Evolutionary conservation across 2,113 vertebrate genomes (phyloP), one percentile per base, ranked within the genome.

Genomic region (Raja brachyura): DNA sequence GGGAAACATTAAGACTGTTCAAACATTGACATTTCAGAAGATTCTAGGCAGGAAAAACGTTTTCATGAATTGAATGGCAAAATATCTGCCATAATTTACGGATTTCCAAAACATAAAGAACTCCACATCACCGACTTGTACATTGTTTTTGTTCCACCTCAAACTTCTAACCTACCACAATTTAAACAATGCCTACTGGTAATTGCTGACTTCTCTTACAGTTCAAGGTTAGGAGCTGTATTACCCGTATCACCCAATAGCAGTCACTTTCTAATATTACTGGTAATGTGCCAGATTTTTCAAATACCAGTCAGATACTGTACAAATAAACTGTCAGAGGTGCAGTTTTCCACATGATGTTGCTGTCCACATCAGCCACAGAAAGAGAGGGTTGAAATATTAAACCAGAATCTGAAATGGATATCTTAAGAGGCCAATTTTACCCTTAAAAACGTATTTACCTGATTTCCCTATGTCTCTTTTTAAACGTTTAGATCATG

Each of bases 401-500:
- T 22, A 90, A 90, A 31, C 66, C 7, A 73, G 22, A 20, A 31
- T 92, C 39, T 25, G 7, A 66, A 16, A 31, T 16, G 54, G 20
- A 20, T 25, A 54, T 73, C 70, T 18, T 31, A 31, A 73, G 56
- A 39, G 31, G 31, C 10, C 90, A 31, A 92, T 48, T 54, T 92
- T 73, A 92, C 25, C 11, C 33, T 73, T 0, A 73, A 92, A 73
- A 92, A 73, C 39, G 22, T 48, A 48, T 54, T 92, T 92, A 68
- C 16, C 31, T 39, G 66, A 39, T 11, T 92, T 92, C 68, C 31
- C n/a, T 10, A 14, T 11, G 39, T 33, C 20, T 92, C 48, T 28
- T 73, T 92, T 92, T 73, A 54, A 20, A 73, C 73, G 33, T 90
- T 90, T 70, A 90, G 18, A n/a, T 90, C 31, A 31, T 90, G 81